Evolutionary conservation across 2,113 vertebrate species (phyloP).

Genomic region (Suricata suricatta): DNA sequence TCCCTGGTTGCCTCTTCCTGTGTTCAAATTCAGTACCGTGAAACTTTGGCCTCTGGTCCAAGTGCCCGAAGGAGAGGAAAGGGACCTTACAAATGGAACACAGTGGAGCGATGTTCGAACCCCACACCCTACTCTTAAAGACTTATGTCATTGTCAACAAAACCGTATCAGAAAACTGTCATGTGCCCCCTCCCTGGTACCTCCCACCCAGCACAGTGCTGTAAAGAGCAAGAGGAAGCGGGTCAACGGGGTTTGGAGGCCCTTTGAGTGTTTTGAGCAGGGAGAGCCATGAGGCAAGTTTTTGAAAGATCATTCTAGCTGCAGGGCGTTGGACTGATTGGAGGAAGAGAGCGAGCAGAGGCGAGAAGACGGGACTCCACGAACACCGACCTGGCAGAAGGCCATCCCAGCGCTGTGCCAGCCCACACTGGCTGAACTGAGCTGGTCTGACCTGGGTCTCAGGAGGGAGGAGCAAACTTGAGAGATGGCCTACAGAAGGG

Average conservation of each 20-base stretch:
- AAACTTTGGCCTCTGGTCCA: slow-evolving; percentile 28
- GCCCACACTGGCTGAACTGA: neutral
- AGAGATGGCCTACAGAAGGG: neutral
- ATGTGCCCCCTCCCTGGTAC: neutral
- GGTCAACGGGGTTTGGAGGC: neutral
- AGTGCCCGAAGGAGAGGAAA: slow-evolving; percentile 44
- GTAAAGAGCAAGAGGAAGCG: neutral
- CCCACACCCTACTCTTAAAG: neutral
- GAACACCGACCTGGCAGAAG: neutral
- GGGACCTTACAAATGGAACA: slow-evolving; percentile 46
- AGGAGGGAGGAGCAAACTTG: neutral
- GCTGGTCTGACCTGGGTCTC: neutral
- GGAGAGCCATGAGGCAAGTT: neutral
- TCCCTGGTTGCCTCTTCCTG: slow-evolving; percentile 52
- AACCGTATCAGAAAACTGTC: neutral
- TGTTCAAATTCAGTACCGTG: slow-evolving; percentile 59
- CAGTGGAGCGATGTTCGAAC: neutral
- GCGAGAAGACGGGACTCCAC: neutral
- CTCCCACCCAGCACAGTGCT: neutral
- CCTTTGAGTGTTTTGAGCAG: neutral
- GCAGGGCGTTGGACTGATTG: neutral
- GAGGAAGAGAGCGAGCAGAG: neutral
- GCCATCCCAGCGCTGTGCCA: neutral
- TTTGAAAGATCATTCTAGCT: neutral
- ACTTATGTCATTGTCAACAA: neutral